A percentile compares a stretch with the other conserved stretches of the same genome.
Conservation (phyloP, 2,888 invertebrate genomes). For the Ramazzottius varieornatus region DNA sequence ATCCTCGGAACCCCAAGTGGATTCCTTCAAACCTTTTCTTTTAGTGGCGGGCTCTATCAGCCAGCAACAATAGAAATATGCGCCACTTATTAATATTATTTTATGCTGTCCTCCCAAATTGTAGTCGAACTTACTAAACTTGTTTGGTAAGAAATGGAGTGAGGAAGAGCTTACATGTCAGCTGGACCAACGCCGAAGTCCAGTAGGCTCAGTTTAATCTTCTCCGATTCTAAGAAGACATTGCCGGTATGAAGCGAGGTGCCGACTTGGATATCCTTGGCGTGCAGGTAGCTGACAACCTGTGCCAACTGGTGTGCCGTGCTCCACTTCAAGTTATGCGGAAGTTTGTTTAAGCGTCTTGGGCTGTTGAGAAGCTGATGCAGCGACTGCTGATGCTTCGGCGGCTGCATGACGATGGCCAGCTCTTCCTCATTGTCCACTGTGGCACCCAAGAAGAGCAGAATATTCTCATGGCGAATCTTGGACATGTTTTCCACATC, state of each 20-base stretch:
- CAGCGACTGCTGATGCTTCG: neutral
- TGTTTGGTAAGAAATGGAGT: too few relatives aligned
- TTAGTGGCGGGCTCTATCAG: too few relatives aligned
- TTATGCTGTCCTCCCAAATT: too few relatives aligned
- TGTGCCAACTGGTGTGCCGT: neutral
- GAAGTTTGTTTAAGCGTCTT: neutral
- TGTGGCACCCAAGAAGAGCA: neutral
- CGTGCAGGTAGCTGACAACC: neutral
- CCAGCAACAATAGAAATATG: too few relatives aligned
- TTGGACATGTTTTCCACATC: neutral
- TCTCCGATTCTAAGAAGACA: neutral
- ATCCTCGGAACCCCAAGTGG: neutral
- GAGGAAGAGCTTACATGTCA: neutral
- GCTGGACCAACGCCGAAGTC: neutral
- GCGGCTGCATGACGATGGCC: conserved; percentile 1
- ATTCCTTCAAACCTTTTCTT: too few relatives aligned
- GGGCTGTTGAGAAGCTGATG: neutral
- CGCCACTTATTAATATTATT: too few relatives aligned
- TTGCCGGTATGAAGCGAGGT: neutral
- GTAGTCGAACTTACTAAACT: too few relatives aligned
- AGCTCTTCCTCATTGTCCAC: neutral
- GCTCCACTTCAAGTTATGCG: neutral
- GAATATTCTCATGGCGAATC: neutral
- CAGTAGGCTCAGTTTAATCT: neutral
- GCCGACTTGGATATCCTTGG: neutral